Evolutionary conservation across 2,113 vertebrate species (phyloP).

Genomic region (Piprites chloris): DNA sequence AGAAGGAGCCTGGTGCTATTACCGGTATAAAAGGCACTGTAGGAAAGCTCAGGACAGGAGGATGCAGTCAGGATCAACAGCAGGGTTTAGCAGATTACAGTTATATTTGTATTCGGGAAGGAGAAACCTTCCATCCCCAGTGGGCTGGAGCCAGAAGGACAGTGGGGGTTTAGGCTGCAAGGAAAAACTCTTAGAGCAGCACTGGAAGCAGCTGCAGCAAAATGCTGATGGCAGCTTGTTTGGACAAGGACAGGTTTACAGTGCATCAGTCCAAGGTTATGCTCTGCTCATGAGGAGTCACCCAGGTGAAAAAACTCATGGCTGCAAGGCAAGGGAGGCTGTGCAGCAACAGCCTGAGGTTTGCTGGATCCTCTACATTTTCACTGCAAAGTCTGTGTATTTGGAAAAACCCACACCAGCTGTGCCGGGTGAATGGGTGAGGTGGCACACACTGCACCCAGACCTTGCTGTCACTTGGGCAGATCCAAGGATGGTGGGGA

Average conservation of each 20-base stretch:
- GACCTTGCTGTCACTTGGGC: neutral
- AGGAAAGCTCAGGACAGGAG: slow-evolving; percentile 55
- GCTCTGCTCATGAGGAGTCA: neutral
- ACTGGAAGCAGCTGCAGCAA: slow-evolving; percentile 21
- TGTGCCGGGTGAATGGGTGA: neutral
- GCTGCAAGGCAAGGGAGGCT: neutral
- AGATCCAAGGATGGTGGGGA: neutral
- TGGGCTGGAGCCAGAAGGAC: slow-evolving; percentile 39
- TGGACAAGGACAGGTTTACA: neutral
- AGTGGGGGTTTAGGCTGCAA: neutral
- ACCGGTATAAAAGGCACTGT: slow-evolving; percentile 43
- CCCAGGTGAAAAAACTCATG: neutral
- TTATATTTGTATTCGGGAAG: slow-evolving; percentile 50
- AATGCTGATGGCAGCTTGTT: slow-evolving; percentile 25
- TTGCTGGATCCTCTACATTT: neutral
- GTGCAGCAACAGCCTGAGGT: accelerated
- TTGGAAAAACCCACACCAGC: neutral
- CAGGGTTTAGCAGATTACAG: slow-evolving; percentile 26
- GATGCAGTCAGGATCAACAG: slow-evolving; percentile 55
- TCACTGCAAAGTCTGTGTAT: neutral
- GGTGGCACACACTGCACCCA: accelerated
- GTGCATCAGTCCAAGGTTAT: neutral
- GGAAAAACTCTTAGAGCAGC: neutral
- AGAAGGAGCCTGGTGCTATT: slow-evolving; percentile 60
- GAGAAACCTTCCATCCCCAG: slow-evolving; percentile 43